phyloP scores from a whole-genome alignment of 1,140 invertebrate species.

The Cepaea nemoralis region DNA sequence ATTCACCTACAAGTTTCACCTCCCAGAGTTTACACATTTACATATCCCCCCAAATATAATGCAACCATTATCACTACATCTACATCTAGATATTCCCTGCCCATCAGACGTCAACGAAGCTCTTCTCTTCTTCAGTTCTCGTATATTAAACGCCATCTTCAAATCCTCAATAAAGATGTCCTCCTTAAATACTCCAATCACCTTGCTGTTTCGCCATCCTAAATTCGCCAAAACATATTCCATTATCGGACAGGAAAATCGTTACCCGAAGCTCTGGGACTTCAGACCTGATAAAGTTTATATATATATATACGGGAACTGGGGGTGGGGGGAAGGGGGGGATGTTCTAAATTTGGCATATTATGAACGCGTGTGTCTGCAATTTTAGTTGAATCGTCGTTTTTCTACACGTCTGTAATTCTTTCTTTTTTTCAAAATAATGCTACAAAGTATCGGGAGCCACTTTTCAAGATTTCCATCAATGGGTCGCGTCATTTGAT shows the following conservation, averaged over 20 bases:
- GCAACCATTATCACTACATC: too few species aligned
- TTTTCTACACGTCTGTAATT: neutral
- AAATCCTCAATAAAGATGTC: neutral
- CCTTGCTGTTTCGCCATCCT: neutral
- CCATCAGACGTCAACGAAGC: too few species aligned
- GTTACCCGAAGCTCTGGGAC: neutral
- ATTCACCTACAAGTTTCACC: too few species aligned
- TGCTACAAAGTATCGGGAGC: too few species aligned
- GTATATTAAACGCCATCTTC: neutral
- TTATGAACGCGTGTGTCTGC: neutral
- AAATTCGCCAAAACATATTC: neutral
- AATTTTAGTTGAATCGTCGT: neutral
- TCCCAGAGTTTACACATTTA: too few species aligned
- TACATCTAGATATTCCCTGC: too few species aligned
- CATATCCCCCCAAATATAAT: too few species aligned
- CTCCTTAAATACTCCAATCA: neutral
- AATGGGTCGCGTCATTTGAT: neutral
- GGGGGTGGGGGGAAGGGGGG: neutral
- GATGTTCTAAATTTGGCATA: neutral
- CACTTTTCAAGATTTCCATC: neutral
- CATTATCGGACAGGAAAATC: constrained; percentile 1
- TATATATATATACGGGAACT: neutral
- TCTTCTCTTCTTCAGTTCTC: neutral
- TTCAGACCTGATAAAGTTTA: neutral
- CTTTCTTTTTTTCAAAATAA: neutral